Evolutionary conservation across 1,140 invertebrate species (phyloP), one percentile per base, ranked within the genome.

Genomic region (Drosophila kurseongensis): DNA sequence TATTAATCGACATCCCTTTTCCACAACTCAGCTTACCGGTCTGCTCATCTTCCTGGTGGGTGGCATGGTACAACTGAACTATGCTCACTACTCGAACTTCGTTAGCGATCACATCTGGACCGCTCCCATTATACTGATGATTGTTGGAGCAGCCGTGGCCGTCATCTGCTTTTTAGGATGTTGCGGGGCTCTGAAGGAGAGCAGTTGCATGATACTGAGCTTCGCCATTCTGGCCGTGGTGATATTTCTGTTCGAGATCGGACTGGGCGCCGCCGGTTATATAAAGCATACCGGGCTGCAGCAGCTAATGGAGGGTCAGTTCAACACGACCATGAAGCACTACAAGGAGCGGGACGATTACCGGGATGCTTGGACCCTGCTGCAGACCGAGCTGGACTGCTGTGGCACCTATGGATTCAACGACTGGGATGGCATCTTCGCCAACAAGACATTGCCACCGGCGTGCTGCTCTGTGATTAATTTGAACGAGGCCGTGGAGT

Each of bases 91-190:
- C 89, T 94, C 94, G 12, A 94, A 95, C 76, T 95, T 96, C 88
- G 93, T 95, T 62, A 95, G 91, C 40, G 90, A 92, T 54, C 93
- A 94, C 92, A 95, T 97, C 85, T 95, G 95, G 73, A 95, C 95
- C 0, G 95, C 94, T 10, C 96, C 97, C 13, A 94, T 97, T 41
- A 93, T 98, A 18, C 94, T 98, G 69, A 97, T 97, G 78, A 94
- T 96, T 71, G 95, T 97, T n/a, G 97, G 97, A 29, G 92, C 95
- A n/a, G 94, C 97, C 47, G 96, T 97, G 78, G 96, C 97, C 88
- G 93, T 97, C 47, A 96, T 97, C 13, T 96, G 97, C 32, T 97
- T 97, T 93, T 96, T 98, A 71, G 97, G 97, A 68, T 98, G 97
- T 93, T 98, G 97, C 76, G 97, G 97, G 16, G 97, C 97, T 13